Conservation (phyloP, 2,888 invertebrate genomes). For the Mimumesa dahlbomi region DNA sequence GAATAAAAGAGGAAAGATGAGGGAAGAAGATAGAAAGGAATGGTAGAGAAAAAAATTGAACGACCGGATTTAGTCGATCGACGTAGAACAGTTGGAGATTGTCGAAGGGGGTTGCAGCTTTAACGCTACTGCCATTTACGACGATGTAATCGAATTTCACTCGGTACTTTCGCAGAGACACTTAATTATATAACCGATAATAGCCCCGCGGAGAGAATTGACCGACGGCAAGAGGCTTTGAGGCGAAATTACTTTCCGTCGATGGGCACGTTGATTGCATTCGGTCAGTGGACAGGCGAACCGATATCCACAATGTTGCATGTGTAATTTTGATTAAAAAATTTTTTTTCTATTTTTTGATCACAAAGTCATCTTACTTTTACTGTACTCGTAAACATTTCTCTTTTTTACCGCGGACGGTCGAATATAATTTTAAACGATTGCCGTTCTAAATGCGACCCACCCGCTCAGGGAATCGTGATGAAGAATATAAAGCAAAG, state of each 20-base stretch:
- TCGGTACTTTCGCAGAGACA: slow-evolving; percentile 13
- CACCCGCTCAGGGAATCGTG: too few relatives aligned
- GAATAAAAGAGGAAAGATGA: too few relatives aligned
- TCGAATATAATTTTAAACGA: too few relatives aligned
- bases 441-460: too few relatives aligned
- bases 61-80: background rate
- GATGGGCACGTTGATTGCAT: background rate
- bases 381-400: too few relatives aligned
- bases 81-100: background rate
- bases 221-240: background rate
- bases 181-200: slow-evolving; percentile 28
- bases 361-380: too few relatives aligned
- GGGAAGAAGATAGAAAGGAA: too few relatives aligned
- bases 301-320: slow-evolving; percentile 29
- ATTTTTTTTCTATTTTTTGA: too few relatives aligned
- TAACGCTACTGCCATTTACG: background rate
- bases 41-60: background rate
- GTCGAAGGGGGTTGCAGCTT: background rate
- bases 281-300: background rate
- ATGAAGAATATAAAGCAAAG: too few relatives aligned
- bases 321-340: background rate
- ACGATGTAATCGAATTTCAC: slow-evolving; percentile 24
- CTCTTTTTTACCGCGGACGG: too few relatives aligned
- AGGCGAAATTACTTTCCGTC: background rate
- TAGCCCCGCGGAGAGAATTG: slow-evolving; percentile 10